Evolutionary conservation across 53 echinoderm and acorn worm genomes (phyloP).

Genomic region (Stichopus horrens): DNA sequence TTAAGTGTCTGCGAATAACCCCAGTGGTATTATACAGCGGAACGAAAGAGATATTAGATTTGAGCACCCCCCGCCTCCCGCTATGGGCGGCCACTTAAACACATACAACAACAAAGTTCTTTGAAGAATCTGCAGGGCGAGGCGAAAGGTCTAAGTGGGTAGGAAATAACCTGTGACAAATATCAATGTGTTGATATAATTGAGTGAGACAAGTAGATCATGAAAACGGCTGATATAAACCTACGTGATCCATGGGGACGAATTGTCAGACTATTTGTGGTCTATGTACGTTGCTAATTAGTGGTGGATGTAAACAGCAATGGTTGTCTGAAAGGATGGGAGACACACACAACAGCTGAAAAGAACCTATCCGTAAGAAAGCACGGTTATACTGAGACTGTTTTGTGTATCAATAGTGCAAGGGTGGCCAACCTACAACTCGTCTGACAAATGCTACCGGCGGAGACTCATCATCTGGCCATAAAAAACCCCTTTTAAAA

Average conservation of each 20-base stretch:
- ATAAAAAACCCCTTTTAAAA: no score
- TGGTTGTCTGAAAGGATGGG: no score
- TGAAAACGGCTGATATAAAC: conserved; percentile 1
- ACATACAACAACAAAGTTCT: conserved; percentile 28
- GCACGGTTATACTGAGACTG: no score
- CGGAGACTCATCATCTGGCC: no score
- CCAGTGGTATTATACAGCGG: conserved; percentile 14
- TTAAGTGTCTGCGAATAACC: conserved; percentile 37
- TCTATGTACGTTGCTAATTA: no score
- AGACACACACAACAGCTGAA: no score
- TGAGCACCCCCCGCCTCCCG: conserved; percentile 20
- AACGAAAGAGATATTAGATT: conserved; percentile 25
- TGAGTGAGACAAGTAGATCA: neutral
- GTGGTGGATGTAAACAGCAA: no score
- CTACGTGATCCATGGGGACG: neutral
- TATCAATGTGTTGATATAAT: neutral
- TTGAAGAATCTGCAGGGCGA: neutral
- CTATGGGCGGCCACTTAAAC: conserved; percentile 34
- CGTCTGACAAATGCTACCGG: no score
- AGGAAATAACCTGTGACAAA: conserved; percentile 20
- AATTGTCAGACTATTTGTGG: neutral
- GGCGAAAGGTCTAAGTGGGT: conserved; percentile 3
- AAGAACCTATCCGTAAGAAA: no score
- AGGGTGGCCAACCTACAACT: no score
- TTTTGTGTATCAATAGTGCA: no score